Conservation (phyloP, 2,888 invertebrate species). For the Erebia epiphron region DNA sequence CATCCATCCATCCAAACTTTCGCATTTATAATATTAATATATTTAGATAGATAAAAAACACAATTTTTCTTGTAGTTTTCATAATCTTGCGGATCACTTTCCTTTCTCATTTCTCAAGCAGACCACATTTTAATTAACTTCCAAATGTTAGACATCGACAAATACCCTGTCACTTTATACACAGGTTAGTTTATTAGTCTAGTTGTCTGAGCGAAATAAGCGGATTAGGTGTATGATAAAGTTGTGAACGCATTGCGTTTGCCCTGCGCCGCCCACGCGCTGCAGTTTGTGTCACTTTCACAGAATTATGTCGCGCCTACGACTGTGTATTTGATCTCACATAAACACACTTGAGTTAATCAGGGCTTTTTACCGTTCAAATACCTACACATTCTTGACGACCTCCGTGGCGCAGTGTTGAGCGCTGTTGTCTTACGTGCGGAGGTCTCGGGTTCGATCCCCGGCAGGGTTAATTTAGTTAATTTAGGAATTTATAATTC, state of each 20-base stretch:
- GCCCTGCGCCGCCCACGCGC: conserved; percentile 60
- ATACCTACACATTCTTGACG: background rate
- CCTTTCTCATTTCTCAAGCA: too few relatives aligned
- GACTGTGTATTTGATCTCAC: conserved; percentile 61
- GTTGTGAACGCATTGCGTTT: conserved; percentile 53
- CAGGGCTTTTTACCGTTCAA: conserved; percentile 52
- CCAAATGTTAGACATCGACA: background rate
- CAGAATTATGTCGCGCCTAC: conserved; percentile 66
- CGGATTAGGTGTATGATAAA: conserved; percentile 63
- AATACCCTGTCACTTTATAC: background rate
- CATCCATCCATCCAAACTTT: too few relatives aligned
- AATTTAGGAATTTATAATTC: too few relatives aligned
- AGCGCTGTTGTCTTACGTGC: too few relatives aligned
- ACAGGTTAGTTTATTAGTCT: background rate
- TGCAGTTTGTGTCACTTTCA: conserved; percentile 65
- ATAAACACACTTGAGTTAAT: conserved; percentile 63
- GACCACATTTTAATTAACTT: background rate
- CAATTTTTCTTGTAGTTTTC: too few relatives aligned
- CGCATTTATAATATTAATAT: too few relatives aligned
- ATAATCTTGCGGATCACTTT: too few relatives aligned
- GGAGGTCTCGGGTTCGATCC: too few relatives aligned
- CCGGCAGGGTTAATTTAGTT: too few relatives aligned
- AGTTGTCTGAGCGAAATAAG: conserved; percentile 53
- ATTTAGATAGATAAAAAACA: too few relatives aligned
- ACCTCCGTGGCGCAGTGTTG: too few relatives aligned